A percentile compares a stretch with the other conserved stretches of the same genome.
Evolutionary conservation across 2,113 vertebrate genomes (phyloP).

Genomic region (Callocephalon fimbriatum): DNA sequence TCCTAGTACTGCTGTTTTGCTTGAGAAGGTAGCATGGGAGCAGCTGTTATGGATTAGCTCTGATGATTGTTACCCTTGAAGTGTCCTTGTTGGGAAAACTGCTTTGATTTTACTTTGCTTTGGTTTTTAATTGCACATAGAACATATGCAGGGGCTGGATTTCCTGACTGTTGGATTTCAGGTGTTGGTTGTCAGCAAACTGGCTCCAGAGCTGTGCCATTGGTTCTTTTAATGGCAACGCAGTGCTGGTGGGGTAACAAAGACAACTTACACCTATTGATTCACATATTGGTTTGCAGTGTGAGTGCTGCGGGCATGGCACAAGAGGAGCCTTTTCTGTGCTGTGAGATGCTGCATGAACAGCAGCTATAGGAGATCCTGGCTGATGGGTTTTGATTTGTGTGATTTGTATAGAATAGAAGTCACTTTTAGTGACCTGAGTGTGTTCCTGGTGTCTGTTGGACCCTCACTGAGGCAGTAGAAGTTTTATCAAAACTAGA

Average conservation of each 20-base stretch:
- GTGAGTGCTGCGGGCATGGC: rapidly evolving
- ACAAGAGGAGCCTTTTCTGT: background rate
- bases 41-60: rapidly evolving
- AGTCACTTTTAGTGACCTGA: background rate
- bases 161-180: background rate
- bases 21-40: background rate
- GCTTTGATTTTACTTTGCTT: background rate
- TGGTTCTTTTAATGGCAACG: background rate
- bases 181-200: background rate
- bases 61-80: background rate
- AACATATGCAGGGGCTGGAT: background rate
- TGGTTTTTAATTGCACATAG: background rate
- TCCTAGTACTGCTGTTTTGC: background rate
- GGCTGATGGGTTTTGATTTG: background rate
- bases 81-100: background rate
- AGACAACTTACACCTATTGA: rapidly evolving
- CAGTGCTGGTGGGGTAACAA: background rate
- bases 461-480: background rate
- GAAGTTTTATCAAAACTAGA: background rate
- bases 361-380: background rate
- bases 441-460: background rate
- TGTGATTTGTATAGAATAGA: background rate
- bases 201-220: background rate
- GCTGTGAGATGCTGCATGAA: rapidly evolving
- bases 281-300: background rate